Evolutionary conservation across 2,888 invertebrate species (phyloP).

Genomic region (Netelia fuscicornis): DNA sequence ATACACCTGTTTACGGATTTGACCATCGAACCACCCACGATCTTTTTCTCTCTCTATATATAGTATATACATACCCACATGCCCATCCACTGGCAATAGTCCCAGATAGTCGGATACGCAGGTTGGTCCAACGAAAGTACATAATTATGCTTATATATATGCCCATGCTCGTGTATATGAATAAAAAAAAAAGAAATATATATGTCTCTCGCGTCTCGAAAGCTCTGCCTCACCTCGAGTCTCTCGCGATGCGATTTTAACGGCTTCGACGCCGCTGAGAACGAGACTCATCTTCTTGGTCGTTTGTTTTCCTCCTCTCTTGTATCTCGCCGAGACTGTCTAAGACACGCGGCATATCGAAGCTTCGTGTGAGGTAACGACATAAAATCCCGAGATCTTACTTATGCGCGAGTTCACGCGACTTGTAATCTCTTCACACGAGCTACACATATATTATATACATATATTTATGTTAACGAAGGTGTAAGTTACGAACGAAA

Average conservation of each 20-base stretch:
- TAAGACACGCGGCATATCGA: constrained; percentile 65
- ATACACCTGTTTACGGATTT: constrained; percentile 77
- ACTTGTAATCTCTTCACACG: constrained; percentile 62
- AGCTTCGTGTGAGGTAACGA: constrained; percentile 83
- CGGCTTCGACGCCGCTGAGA: constrained; percentile 38
- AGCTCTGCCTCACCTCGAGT: constrained; percentile 15
- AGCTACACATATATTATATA: constrained; percentile 8
- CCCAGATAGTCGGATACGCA: constrained; percentile 27
- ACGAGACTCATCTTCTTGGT: constrained; percentile 40
- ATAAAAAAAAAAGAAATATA: neutral
- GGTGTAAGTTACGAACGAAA: constrained; percentile 53
- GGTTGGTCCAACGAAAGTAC: neutral
- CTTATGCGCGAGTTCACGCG: constrained; percentile 73
- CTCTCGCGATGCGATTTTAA: constrained; percentile 58
- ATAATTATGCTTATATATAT: neutral
- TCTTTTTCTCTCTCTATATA: constrained; percentile 28
- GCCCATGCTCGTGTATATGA: neutral
- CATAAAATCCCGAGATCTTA: constrained; percentile 81
- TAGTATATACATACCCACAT: neutral
- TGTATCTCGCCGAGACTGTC: constrained; percentile 59
- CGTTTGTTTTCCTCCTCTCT: constrained; percentile 34
- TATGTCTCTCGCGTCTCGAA: constrained; percentile 6
- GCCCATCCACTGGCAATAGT: constrained; percentile 6
- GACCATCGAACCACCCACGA: constrained; percentile 73
- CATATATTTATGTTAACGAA: constrained; percentile 41